These are phyloP conservation scores for Rhizoglyphus robini DNA, from an alignment of 1,140 invertebrate species.

Conservation along the genomic window DNA sequence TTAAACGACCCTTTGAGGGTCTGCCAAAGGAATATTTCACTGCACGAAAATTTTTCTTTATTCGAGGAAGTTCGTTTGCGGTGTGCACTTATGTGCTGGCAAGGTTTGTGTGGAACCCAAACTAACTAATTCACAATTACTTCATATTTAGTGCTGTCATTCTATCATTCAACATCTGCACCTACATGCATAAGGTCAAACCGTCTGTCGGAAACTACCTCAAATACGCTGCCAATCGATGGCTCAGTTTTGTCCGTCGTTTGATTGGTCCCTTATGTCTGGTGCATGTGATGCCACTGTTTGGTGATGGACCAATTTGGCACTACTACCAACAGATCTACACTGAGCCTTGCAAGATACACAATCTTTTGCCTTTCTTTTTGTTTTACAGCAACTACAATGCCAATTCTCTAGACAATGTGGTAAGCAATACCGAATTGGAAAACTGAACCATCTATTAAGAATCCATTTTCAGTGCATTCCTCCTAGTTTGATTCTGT, in stretches of 20 bases:
- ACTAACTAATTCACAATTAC: too few relatives aligned
- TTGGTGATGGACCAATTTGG: constrained; percentile 19
- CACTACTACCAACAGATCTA: constrained; percentile 16
- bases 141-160: background rate
- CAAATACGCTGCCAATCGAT: constrained; percentile 4
- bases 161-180: constrained; percentile 10
- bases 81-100: background rate
- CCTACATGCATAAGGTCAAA: background rate
- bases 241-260: background rate
- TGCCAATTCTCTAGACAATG: background rate
- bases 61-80: constrained; percentile 9
- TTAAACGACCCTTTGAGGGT: constrained; percentile 1
- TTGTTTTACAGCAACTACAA: constrained; percentile 14
- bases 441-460: background rate
- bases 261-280: constrained; percentile 16
- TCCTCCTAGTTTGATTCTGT: background rate
- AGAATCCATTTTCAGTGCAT: constrained; percentile 18
- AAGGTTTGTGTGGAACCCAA: too few relatives aligned
- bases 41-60: constrained; percentile 16
- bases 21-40: constrained; percentile 18
- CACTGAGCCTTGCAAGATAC: constrained; percentile 6
- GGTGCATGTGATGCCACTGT: constrained; percentile 11
- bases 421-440: background rate
- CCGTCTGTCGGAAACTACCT: background rate
- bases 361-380: background rate